Evolutionary conservation across 2,797 vertebrate species (phyloP).

Genomic region (Echeneis naucrates): DNA sequence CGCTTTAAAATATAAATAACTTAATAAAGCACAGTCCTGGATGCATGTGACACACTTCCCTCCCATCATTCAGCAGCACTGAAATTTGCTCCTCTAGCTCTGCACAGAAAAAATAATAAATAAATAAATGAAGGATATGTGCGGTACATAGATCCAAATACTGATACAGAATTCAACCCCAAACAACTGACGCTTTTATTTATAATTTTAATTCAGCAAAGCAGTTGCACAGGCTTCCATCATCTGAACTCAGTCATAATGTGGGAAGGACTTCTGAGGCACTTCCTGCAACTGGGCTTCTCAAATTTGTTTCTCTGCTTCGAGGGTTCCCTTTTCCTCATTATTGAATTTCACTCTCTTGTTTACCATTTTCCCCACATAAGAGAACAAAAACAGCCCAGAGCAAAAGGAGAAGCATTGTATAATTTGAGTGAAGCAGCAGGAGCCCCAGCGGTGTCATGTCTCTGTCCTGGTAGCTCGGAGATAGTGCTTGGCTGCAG

Average conservation of each 20-base stretch:
- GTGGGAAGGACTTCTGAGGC: constrained; percentile 39
- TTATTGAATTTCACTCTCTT: constrained; percentile 69
- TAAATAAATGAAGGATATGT: constrained; percentile 7
- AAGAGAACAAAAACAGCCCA: constrained; percentile 75
- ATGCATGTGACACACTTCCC: constrained; percentile 50
- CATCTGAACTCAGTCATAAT: constrained; percentile 46
- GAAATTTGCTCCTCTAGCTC: constrained; percentile 8
- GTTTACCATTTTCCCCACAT: constrained; percentile 72
- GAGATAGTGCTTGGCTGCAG: constrained; percentile 58
- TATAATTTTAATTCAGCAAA: constrained; percentile 58
- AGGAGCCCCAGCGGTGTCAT: constrained; percentile 55
- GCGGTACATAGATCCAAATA: constrained; percentile 5
- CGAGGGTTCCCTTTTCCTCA: constrained; percentile 56
- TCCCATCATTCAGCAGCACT: constrained; percentile 38
- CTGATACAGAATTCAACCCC: background rate
- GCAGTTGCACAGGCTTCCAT: constrained; percentile 25
- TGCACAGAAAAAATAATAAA: constrained; percentile 18
- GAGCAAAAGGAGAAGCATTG: constrained; percentile 66
- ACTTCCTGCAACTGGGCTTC: constrained; percentile 50
- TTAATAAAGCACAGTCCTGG: constrained; percentile 6
- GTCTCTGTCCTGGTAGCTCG: constrained; percentile 67
- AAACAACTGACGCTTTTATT: constrained; percentile 24
- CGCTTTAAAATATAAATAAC: constrained; percentile 21
- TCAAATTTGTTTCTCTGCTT: constrained; percentile 63
- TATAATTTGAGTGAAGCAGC: constrained; percentile 63